Percentiles rank a stretch among this genome's conserved stretches.
phyloP scores from a whole-genome alignment of 2,888 invertebrate species.

The Chesias legatella region DNA sequence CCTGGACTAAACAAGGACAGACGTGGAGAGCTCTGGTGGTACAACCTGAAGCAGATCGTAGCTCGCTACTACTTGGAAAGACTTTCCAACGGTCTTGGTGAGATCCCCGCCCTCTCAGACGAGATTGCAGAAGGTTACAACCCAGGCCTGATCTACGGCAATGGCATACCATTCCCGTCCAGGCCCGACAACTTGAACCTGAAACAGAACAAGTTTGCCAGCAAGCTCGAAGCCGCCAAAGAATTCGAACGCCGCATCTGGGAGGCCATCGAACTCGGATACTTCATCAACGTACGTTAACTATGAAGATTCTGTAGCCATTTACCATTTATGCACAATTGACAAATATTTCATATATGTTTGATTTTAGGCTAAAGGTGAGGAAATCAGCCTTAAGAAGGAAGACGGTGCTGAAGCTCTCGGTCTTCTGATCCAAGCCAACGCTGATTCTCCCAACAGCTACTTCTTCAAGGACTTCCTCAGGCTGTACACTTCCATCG shows the following conservation, averaged over 20 bases:
- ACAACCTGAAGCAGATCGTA: conserved; percentile 82
- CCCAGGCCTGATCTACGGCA: conserved; percentile 82
- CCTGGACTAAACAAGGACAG: conserved; percentile 47
- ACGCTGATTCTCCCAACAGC: conserved; percentile 81
- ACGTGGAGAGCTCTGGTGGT: conserved; percentile 31
- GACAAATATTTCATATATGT: neutral
- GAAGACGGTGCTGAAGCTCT: conserved; percentile 83
- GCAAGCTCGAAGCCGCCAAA: conserved; percentile 63
- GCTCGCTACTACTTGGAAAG: conserved; percentile 88
- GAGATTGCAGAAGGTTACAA: conserved; percentile 81
- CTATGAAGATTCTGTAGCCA: neutral
- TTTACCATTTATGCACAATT: neutral
- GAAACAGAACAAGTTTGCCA: conserved; percentile 61
- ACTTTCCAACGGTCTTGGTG: conserved; percentile 84
- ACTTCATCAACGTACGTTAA: conserved; percentile 58
- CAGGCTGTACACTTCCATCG: conserved; percentile 76
- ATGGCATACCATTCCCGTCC: conserved; percentile 83
- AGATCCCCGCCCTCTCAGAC: conserved; percentile 77
- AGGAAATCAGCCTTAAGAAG: conserved; percentile 77
- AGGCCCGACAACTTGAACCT: conserved; percentile 81
- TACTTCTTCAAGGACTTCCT: conserved; percentile 81
- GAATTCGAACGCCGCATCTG: conserved; percentile 79
- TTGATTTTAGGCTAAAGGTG: conserved; percentile 60
- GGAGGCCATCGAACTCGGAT: conserved; percentile 82
- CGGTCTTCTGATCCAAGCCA: conserved; percentile 83